Base-by-base conservation (phyloP, 1,140 invertebrate genomes). In the Bathynomus jamesi region DNA sequence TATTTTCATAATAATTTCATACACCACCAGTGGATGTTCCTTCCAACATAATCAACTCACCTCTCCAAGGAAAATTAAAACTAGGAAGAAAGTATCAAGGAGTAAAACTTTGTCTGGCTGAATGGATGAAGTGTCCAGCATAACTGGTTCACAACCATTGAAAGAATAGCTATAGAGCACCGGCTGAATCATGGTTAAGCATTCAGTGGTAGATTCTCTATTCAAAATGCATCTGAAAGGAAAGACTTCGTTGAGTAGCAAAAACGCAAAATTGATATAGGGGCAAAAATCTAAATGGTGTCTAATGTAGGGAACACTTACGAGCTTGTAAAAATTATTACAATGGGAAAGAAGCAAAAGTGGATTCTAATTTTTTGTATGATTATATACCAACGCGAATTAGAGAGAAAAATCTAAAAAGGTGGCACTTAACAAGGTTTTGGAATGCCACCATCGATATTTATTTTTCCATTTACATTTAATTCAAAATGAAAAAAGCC, bases 21-120 rank as follows among this genome's bases (percentile, higher is more conserved):
- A n/a, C n/a, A n/a, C n/a, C n/a, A n/a, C n/a, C n/a, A n/a, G n/a
- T n/a, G n/a, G n/a, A n/a, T n/a, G n/a, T n/a, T n/a, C n/a, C n/a
- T n/a, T n/a, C n/a, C n/a, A n/a, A n/a, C n/a, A n/a, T n/a, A n/a
- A 17, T 28, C 46, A 31, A 27, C 60, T 82, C 83, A 94, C 93
- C 86, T 99, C 96, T 84, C 98, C 98, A 81, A 98, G 95, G 83
- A 98, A 99, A 79, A 99, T 99, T 25, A 99, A 88, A 80, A 99
- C 96, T 82, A 99, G 96, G 88, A 99, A 99, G 85, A 99, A 99
- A 4, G 97, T 99, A 81, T 99, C 98, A 95, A 99, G 98, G 17
- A 99, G 87, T 4, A 99, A 85, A 80, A 99, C 99, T 75, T 94
- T 87, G 81, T 99, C 97, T 0, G 95, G 89, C 81, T 97, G 93